phyloP scores from a whole-genome alignment of 2,888 invertebrate genomes.

The Andrena minutula region DNA sequence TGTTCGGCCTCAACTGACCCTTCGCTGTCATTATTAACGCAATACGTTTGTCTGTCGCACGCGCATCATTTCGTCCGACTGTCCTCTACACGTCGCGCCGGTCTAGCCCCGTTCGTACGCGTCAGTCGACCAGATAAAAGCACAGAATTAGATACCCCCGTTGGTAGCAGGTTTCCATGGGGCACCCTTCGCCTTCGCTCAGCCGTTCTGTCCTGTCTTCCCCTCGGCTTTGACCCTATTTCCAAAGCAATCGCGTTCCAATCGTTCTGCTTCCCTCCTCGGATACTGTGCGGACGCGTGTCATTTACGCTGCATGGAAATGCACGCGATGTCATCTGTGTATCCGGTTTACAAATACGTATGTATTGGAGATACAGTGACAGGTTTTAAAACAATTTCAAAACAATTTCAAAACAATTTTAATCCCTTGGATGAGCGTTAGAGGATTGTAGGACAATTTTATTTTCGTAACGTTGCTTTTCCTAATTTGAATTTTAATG shows the following conservation, averaged over 20 bases:
- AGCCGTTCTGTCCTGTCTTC: constrained; percentile 12
- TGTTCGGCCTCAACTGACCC: constrained; percentile 44
- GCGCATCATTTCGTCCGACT: constrained; percentile 52
- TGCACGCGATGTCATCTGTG: not conserved
- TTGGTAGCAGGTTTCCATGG: constrained; percentile 66
- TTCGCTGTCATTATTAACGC: constrained; percentile 67
- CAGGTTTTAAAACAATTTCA: not conserved
- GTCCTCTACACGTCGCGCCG: constrained; percentile 7
- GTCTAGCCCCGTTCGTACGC: constrained; percentile 19
- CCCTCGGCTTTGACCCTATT: constrained; percentile 49
- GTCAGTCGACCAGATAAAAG: constrained; percentile 44
- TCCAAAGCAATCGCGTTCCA: constrained; percentile 45
- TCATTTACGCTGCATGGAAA: constrained; percentile 25
- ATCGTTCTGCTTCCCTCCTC: constrained; percentile 48
- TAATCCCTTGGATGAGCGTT: not conserved
- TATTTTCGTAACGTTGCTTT: too few species aligned
- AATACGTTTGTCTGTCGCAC: constrained; percentile 61
- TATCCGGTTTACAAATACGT: not conserved
- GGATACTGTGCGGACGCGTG: constrained; percentile 2
- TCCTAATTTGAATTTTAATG: too few species aligned
- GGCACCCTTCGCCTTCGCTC: constrained; percentile 51
- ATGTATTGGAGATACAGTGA: not conserved
- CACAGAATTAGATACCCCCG: constrained; percentile 56
- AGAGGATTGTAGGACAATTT: too few species aligned
- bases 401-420: not conserved